Conservation (phyloP, 2,113 vertebrate genomes). For the Thamnaconus septentrionalis region DNA sequence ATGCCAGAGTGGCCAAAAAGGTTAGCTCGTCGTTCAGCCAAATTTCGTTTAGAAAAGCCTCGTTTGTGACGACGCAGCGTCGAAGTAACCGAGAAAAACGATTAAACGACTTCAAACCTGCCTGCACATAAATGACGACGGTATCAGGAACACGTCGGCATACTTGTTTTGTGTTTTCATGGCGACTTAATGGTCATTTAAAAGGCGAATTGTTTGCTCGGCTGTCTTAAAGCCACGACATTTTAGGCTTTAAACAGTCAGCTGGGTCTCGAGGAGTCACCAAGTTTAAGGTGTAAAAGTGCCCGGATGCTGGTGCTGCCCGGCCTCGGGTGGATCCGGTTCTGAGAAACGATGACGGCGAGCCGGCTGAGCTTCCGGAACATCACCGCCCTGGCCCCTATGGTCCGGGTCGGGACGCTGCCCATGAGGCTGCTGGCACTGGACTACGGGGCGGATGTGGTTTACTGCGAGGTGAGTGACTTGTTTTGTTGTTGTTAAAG, state of each 20-base stretch:
- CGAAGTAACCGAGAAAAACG: too few species aligned
- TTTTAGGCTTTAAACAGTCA: too few species aligned
- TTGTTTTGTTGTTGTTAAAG: not conserved
- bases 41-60: not conserved
- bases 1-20: too few species aligned
- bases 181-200: too few species aligned
- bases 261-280: too few species aligned
- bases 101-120: too few species aligned
- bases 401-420: slow-evolving; percentile 94
- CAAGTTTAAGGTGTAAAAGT: not conserved
- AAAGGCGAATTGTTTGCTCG: too few species aligned
- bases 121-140: too few species aligned
- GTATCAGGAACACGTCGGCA: too few species aligned
- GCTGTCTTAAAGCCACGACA: too few species aligned
- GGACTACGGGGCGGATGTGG: slow-evolving; percentile 94
- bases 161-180: too few species aligned
- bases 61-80: not conserved
- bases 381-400: slow-evolving; percentile 87
- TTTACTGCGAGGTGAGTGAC: slow-evolving; percentile 90
- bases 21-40: too few species aligned
- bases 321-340: slow-evolving; percentile 1
- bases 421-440: slow-evolving; percentile 94
- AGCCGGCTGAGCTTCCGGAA: slow-evolving; percentile 79
- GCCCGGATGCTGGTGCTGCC: not conserved
- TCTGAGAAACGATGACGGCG: slow-evolving; percentile 33